Evolutionary conservation across 1,140 invertebrate genomes (phyloP), one percentile per base, ranked within the genome.

Genomic region (Aphelenchoides avenae): DNA sequence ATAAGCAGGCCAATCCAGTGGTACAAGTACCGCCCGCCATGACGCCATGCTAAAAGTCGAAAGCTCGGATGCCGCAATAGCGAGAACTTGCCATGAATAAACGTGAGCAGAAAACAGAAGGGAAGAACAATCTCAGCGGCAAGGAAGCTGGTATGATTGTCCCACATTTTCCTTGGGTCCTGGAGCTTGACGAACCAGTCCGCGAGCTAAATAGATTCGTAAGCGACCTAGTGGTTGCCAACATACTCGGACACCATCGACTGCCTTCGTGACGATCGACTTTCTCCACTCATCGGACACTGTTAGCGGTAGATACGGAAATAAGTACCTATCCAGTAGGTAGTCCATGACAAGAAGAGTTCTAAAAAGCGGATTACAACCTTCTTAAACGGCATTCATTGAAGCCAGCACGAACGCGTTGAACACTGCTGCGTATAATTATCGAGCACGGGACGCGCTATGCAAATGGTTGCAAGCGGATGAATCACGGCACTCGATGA

Each of bases 151-250:
- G 70, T 70, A 65, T 81, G 78, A 34, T 79, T 73, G 42, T 78
- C 74, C 31, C 63, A 68, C 24, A 79, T 79, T 18, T 79, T 77
- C 15, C 49, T 20, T 1, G 78, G 71, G 56, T 77, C 65, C 42
- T 79, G 71, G 34, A 76, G 74, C 34, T 73, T 68, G 39, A 79
- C 76, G 61, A 79, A 74, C 80, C 80, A 81, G 49, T 78, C 74
- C 39, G 74, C 51, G 39, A 70, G 63, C 79, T 80, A 55, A 56
- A 79, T 76, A 51, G 11, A 18, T 57, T 9, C 60, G 57, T 6
- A 57, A 20, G 42, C 11, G 11, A 44, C 11, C 39, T 11, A 18
- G 15, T 13, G 56, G 24, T 2, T 15, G 30, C n/a, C 15, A 52
- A 41, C 51, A 43, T 52, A 72, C 70, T 31, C 49, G 42, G 53